phyloP scores from a whole-genome alignment of 2,797 vertebrate species.

The Mormyrus proboscirostris region DNA sequence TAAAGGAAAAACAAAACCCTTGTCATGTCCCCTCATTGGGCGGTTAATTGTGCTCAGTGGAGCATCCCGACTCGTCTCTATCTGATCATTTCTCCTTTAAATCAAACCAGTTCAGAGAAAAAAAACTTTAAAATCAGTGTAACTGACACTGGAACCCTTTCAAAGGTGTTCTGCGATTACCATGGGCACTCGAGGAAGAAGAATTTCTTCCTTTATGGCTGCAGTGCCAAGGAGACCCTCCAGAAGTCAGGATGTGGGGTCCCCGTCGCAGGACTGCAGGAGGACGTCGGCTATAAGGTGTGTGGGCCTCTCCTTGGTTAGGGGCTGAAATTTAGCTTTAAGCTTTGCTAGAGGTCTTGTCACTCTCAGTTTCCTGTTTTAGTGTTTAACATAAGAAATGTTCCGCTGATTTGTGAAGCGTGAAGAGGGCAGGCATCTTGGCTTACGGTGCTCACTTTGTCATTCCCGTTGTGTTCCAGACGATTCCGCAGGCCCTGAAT shows the following conservation, averaged over 20 bases:
- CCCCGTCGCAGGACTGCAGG: slow-evolving; percentile 58
- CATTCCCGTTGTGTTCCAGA: slow-evolving; percentile 49
- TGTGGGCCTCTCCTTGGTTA: background rate
- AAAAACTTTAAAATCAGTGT: slow-evolving; percentile 18
- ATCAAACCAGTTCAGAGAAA: slow-evolving; percentile 9
- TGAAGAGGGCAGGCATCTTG: background rate
- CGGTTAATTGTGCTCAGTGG: slow-evolving; percentile 22
- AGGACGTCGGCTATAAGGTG: slow-evolving; percentile 83
- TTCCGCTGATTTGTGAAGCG: background rate
- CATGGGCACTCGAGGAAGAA: slow-evolving; percentile 91
- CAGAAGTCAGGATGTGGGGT: slow-evolving; percentile 76
- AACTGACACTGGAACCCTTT: slow-evolving; percentile 18
- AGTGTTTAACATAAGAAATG: background rate
- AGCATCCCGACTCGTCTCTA: background rate
- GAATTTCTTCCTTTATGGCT: slow-evolving; percentile 88
- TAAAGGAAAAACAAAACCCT: background rate
- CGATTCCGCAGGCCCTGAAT: slow-evolving; percentile 83
- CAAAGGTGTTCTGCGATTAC: slow-evolving; percentile 89
- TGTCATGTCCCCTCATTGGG: slow-evolving; percentile 4
- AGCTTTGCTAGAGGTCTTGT: background rate
- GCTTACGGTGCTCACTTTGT: background rate
- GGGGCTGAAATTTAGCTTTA: background rate
- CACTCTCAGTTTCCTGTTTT: background rate
- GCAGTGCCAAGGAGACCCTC: slow-evolving; percentile 85
- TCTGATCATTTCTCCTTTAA: background rate